Percentiles rank a stretch among this genome's conserved stretches.
These are phyloP conservation scores for Rhinichthys osculus DNA, from an alignment of 2,797 vertebrate species.

Conservation along the genomic window DNA sequence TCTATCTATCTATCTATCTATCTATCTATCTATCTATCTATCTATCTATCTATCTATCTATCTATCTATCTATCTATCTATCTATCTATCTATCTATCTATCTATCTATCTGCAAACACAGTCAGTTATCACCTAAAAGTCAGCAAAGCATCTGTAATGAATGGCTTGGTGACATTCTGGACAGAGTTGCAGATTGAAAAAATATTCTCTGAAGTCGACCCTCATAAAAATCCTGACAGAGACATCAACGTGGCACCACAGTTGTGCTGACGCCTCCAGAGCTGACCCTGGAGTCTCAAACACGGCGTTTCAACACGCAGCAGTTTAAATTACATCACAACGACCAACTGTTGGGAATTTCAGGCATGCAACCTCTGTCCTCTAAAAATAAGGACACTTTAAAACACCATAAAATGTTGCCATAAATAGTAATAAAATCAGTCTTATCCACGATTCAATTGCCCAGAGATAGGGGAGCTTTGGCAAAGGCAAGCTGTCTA, in stretches of 20 bases:
- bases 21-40: background rate
- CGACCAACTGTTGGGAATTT: constrained; percentile 55
- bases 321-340: constrained; percentile 59
- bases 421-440: background rate
- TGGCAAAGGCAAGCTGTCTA: constrained; percentile 48
- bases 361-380: constrained; percentile 50
- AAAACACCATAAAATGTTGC: background rate
- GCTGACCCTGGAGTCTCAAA: constrained; percentile 12
- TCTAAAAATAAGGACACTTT: background rate
- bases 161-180: constrained; percentile 23
- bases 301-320: background rate
- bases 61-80: background rate
- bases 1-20: background rate
- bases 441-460: background rate
- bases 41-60: background rate
- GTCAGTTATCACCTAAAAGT: background rate
- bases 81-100: background rate
- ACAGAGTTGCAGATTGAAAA: background rate
- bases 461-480: constrained; percentile 8
- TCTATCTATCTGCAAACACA: background rate
- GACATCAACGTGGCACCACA: constrained; percentile 17
- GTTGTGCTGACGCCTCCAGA: constrained; percentile 5
- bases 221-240: constrained; percentile 5
- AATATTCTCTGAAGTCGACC: constrained; percentile 14
- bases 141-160: constrained; percentile 5